Percentiles rank a stretch among this genome's conserved stretches.
Conservation (phyloP, 2,888 invertebrate species). For the Cheilosia vulpina region DNA sequence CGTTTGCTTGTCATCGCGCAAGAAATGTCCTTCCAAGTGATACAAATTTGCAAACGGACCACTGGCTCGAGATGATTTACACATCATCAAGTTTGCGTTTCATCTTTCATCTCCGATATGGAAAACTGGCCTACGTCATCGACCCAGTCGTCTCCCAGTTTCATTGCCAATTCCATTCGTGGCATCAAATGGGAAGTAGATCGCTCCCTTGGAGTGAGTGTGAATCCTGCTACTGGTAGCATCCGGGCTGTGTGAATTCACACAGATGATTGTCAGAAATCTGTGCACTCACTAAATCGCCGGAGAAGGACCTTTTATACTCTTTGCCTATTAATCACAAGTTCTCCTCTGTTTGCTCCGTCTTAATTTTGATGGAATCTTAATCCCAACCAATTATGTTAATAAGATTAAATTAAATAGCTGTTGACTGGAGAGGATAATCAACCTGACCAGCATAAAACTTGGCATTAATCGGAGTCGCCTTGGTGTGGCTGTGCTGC, state of each 20-base stretch:
- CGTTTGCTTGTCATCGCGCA: neutral
- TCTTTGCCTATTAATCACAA: constrained; percentile 8
- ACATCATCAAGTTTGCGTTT: constrained; percentile 50
- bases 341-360: neutral
- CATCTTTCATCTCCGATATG: constrained; percentile 31
- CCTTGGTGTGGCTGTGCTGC: neutral
- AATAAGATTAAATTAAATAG: constrained; percentile 61
- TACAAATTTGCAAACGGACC: constrained; percentile 31
- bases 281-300: constrained; percentile 8
- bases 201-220: neutral
- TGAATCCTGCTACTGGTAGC: constrained; percentile 5
- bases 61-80: constrained; percentile 44
- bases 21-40: constrained; percentile 17
- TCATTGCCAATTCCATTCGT: too few relatives aligned
- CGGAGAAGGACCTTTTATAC: neutral
- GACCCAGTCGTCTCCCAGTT: too few relatives aligned
- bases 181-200: constrained; percentile 5
- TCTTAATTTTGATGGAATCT: constrained; percentile 43
- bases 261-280: constrained; percentile 11
- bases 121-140: neutral
- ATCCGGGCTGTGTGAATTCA: neutral
- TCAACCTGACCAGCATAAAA: constrained; percentile 22
- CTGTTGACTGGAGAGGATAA: constrained; percentile 41
- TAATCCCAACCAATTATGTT: constrained; percentile 59
- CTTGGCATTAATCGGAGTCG: constrained; percentile 29